Conservation (phyloP, 2,113 vertebrate genomes). For the Ammospiza caudacuta region DNA sequence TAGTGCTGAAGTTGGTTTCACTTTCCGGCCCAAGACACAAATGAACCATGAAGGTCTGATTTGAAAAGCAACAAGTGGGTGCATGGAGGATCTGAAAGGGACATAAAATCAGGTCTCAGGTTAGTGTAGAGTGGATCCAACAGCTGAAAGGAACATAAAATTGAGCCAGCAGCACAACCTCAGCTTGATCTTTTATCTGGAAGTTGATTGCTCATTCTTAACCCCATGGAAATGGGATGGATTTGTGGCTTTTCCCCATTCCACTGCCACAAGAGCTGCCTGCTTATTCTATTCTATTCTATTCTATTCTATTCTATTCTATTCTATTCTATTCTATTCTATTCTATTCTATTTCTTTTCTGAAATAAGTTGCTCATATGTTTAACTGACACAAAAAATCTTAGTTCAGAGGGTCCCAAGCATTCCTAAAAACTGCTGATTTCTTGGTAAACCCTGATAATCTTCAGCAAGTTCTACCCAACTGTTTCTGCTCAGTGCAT, state of each 20-base stretch:
- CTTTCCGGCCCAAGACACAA: neutral
- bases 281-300: neutral
- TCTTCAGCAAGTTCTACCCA: neutral
- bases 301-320: no score
- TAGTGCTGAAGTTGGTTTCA: neutral
- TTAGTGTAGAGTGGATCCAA: neutral
- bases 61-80: neutral
- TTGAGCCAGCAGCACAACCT: neutral
- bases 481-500: neutral
- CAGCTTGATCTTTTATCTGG: no score
- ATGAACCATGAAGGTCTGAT: neutral
- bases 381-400: neutral
- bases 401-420: neutral
- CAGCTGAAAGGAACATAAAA: neutral
- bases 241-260: neutral
- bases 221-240: neutral
- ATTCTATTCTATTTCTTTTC: neutral
- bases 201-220: neutral
- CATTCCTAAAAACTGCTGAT: neutral
- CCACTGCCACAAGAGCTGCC: neutral
- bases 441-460: neutral
- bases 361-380: accelerated
- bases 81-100: neutral
- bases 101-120: neutral
- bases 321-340: no score